Conservation (phyloP, 2,113 vertebrate species). For the Pipa parva region DNA sequence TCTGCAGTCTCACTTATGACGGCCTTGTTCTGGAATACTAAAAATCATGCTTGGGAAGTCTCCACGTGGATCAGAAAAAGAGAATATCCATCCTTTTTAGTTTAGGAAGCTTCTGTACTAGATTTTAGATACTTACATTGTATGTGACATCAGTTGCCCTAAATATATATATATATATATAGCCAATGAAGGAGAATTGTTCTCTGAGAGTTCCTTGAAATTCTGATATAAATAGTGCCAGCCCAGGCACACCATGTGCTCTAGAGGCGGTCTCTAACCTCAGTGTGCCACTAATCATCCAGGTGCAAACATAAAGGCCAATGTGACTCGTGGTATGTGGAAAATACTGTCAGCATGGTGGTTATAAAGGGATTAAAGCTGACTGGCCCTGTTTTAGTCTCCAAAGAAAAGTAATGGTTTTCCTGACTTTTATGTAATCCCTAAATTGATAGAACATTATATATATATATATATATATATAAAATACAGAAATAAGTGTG, state of each 20-base stretch:
- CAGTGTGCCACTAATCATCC: conserved; percentile 13
- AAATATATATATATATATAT: conserved; percentile 54
- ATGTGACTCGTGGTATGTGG: conserved; percentile 49
- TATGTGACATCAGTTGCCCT: conserved; percentile 52
- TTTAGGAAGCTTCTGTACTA: background rate
- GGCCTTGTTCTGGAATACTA: background rate
- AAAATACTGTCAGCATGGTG: conserved; percentile 39
- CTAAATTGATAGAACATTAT: too few species aligned
- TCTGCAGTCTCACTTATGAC: background rate
- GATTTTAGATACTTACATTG: conserved; percentile 28
- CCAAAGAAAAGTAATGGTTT: too few species aligned
- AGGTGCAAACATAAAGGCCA: conserved; percentile 49
- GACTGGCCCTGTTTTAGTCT: too few species aligned
- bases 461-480: too few species aligned
- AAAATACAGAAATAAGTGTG: too few species aligned
- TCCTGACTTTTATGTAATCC: too few species aligned
- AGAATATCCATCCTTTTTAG: conserved; percentile 34
- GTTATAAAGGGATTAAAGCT: background rate
- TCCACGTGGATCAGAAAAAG: too few species aligned
- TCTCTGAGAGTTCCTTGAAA: conserved; percentile 73
- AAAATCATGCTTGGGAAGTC: background rate
- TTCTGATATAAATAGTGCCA: conserved; percentile 84
- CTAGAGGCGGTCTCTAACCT: conserved; percentile 29
- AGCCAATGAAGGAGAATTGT: conserved; percentile 42
- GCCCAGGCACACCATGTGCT: conserved; percentile 43